phyloP scores from a whole-genome alignment of 2,113 vertebrate species.

The Brachyhypopomus gauderio region DNA sequence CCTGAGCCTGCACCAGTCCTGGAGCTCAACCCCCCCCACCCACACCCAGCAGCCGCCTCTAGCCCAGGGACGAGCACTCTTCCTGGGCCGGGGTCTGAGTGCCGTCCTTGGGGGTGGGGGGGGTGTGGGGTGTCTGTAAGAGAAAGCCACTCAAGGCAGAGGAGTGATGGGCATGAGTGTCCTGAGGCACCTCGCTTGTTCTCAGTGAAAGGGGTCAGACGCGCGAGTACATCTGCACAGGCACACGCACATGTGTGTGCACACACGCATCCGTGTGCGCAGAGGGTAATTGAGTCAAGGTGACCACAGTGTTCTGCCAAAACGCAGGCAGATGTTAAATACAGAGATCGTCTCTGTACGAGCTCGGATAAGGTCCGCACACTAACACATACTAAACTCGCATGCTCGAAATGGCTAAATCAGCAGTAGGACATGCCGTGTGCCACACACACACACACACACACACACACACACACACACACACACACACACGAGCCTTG shows the following conservation, averaged over 20 bases:
- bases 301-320: background rate
- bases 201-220: conserved; percentile 54
- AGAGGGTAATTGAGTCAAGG: conserved; percentile 13
- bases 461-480: too few relatives aligned
- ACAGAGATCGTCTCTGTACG: background rate
- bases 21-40: conserved; percentile 60
- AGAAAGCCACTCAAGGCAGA: conserved; percentile 50
- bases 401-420: background rate
- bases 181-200: conserved; percentile 56
- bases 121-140: conserved; percentile 40
- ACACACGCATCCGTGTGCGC: background rate
- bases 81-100: conserved; percentile 28
- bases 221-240: conserved; percentile 11
- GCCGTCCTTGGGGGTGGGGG: conserved; percentile 38
- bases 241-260: conserved; percentile 16
- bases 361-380: background rate
- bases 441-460: conserved; percentile 8
- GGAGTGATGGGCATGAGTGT: conserved; percentile 45
- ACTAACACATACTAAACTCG: background rate
- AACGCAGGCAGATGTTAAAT: conserved; percentile 21
- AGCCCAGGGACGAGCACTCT: conserved; percentile 20
- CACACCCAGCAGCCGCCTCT: background rate
- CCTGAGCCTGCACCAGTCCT: conserved; percentile 60
- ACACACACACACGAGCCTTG: conserved; percentile 17
- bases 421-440: background rate